These are phyloP conservation scores for Octodon degus DNA, from an alignment of 2,113 vertebrate genomes.

Conservation along the genomic window DNA sequence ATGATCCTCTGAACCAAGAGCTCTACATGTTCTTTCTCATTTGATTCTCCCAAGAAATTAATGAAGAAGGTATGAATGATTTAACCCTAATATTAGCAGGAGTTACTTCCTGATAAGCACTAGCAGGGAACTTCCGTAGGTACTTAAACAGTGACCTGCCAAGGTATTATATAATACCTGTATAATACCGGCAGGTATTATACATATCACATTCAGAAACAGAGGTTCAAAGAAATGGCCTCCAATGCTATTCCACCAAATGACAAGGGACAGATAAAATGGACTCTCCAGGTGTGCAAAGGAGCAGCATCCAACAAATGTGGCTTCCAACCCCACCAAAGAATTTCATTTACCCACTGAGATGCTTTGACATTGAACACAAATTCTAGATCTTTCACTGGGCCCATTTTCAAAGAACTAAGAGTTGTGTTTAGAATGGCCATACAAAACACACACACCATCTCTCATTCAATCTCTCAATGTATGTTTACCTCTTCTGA, in stretches of 20 bases:
- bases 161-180: too few species aligned
- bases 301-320: background rate
- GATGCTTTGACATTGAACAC: background rate
- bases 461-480: background rate
- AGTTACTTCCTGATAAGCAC: background rate
- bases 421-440: background rate
- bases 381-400: slow-evolving; percentile 13
- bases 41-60: slow-evolving; percentile 26
- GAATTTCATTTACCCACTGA: background rate
- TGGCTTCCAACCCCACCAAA: background rate
- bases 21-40: background rate
- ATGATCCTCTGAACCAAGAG: background rate
- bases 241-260: background rate
- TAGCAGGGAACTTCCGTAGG: background rate
- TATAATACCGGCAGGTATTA: too few species aligned
- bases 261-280: background rate
- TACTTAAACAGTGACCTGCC: background rate
- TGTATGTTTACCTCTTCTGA: slow-evolving; percentile 51
- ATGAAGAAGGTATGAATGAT: background rate
- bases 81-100: slow-evolving; percentile 21
- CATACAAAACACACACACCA: background rate
- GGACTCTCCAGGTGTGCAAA: background rate
- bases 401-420: slow-evolving; percentile 23
- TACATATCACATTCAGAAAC: background rate
- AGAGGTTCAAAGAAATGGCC: slow-evolving; percentile 22